phyloP scores from a whole-genome alignment of 30 jellyfish, hydroid and myxozoan species.

The Cassiopea xamachana region DNA sequence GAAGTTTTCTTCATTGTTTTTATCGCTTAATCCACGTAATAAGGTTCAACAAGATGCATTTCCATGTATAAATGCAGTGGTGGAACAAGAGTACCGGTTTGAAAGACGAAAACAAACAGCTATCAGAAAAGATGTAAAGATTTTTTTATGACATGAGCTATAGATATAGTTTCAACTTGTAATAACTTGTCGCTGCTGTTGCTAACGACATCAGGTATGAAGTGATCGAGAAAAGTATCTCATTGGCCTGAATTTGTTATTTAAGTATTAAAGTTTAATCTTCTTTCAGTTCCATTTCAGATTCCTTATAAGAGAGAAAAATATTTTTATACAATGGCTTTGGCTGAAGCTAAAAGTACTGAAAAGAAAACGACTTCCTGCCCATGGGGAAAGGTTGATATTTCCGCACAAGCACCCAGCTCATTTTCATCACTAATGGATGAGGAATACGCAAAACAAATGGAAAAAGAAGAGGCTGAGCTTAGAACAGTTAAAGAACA shows the following conservation, averaged over 20 bases:
- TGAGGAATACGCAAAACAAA: constrained; percentile 85
- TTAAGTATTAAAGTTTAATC: not conserved
- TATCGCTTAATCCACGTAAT: too few species aligned
- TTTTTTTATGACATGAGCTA: too few species aligned
- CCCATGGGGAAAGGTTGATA: constrained; percentile 75
- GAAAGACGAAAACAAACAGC: too few species aligned
- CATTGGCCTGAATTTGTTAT: not conserved
- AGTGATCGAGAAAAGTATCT: too few species aligned
- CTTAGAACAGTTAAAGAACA: not conserved
- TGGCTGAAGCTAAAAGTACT: constrained; percentile 11
- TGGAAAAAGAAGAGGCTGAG: constrained; percentile 51
- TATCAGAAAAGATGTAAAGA: too few species aligned
- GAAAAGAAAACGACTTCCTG: constrained; percentile 24
- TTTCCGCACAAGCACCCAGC: constrained; percentile 46
- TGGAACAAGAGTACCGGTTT: too few species aligned
- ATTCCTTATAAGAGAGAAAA: not conserved
- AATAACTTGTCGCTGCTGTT: too few species aligned
- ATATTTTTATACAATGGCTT: constrained; percentile 17
- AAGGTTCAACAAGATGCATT: too few species aligned
- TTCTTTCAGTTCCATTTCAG: not conserved
- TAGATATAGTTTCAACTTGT: too few species aligned
- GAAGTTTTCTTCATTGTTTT: not conserved
- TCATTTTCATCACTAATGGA: constrained; percentile 85
- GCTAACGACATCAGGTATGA: too few species aligned
- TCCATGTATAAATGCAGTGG: too few species aligned